These are phyloP conservation scores for Coracias cyanogaster DNA, from an alignment of 2,797 vertebrate genomes.

Conservation along the genomic window DNA sequence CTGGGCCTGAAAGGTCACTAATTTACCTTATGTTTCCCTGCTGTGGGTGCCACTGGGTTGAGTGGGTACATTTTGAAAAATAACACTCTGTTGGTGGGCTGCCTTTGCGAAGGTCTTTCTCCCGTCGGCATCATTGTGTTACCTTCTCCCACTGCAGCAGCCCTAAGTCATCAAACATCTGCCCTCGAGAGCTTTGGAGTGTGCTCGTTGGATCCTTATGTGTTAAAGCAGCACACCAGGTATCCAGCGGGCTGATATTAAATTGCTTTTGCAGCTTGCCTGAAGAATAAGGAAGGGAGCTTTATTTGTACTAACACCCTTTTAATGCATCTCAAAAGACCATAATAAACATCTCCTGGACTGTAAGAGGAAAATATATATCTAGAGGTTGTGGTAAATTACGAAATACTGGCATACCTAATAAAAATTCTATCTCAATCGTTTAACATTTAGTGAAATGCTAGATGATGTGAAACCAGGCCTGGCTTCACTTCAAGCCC, in stretches of 20 bases:
- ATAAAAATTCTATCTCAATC: constrained; percentile 69
- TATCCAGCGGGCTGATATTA: background rate
- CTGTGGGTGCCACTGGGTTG: constrained; percentile 49
- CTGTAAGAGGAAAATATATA: constrained; percentile 49
- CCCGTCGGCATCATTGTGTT: background rate
- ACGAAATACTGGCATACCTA: constrained; percentile 37
- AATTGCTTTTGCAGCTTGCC: constrained; percentile 61
- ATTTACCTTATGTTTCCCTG: constrained; percentile 66
- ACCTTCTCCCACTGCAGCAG: constrained; percentile 30
- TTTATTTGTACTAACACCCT: constrained; percentile 62
- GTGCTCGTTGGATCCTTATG: constrained; percentile 7
- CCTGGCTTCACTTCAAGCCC: constrained; percentile 72
- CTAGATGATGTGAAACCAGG: constrained; percentile 66
- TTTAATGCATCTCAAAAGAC: constrained; percentile 61
- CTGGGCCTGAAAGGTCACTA: constrained; percentile 66
- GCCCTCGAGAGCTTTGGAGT: background rate
- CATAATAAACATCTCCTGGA: constrained; percentile 52
- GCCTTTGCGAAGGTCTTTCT: constrained; percentile 19
- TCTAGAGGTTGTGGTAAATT: constrained; percentile 32
- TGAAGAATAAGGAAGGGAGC: constrained; percentile 41
- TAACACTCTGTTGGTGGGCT: constrained; percentile 72
- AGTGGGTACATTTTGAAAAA: constrained; percentile 63
- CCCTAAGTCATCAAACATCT: constrained; percentile 30
- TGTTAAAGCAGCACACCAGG: constrained; percentile 2
- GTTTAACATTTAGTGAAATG: constrained; percentile 72